phyloP scores from a whole-genome alignment of 2,888 invertebrate species.

The Unio pictorum region DNA sequence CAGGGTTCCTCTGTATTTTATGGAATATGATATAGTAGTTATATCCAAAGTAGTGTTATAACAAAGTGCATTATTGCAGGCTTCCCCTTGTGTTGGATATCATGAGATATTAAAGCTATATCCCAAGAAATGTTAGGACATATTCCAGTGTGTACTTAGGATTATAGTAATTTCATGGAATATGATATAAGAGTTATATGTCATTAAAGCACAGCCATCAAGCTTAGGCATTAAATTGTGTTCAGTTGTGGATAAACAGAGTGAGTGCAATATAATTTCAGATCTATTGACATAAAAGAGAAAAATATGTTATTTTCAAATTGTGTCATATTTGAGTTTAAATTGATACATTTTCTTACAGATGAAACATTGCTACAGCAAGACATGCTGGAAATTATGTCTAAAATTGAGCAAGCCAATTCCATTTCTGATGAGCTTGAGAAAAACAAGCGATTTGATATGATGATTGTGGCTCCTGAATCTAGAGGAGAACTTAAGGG shows the following conservation, averaged over 20 bases:
- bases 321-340: background rate
- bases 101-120: too few relatives aligned
- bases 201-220: too few relatives aligned
- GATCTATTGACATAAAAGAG: background rate
- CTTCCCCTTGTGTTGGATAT: too few relatives aligned
- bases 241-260: background rate
- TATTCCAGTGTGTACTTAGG: too few relatives aligned
- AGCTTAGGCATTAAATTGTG: background rate
- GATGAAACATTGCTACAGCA: constrained; percentile 73
- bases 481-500: constrained; percentile 72
- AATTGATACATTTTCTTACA: constrained; percentile 24
- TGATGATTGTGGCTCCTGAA: constrained; percentile 74
- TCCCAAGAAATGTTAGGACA: too few relatives aligned
- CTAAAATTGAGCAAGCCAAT: constrained; percentile 75
- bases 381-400: constrained; percentile 74
- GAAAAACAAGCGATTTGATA: constrained; percentile 74
- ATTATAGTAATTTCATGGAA: too few relatives aligned
- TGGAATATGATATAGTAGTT: too few relatives aligned
- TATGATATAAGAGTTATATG: too few relatives aligned
- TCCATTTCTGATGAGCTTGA: constrained; percentile 75
- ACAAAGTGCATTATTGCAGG: too few relatives aligned
- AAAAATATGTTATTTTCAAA: background rate
- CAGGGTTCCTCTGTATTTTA: too few relatives aligned
- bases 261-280: background rate
- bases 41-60: too few relatives aligned